Evolutionary conservation across 2,888 invertebrate genomes (phyloP).

Genomic region (Diaperis boleti): DNA sequence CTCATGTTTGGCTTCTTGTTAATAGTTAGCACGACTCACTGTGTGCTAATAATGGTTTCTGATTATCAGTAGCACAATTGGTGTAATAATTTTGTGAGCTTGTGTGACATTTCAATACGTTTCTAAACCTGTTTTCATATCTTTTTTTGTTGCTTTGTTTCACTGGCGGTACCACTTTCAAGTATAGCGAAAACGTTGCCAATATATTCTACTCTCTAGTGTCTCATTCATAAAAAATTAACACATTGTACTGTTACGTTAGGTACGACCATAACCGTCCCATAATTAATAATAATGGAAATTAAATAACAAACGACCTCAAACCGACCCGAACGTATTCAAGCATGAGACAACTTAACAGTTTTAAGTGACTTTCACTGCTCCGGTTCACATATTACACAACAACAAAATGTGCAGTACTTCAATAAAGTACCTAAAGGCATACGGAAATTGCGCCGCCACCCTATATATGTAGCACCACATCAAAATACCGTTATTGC

Average conservation of each 20-base stretch:
- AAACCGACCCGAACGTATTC: slow-evolving; percentile 1
- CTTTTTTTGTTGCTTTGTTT: too few relatives aligned
- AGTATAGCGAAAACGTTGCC: too few relatives aligned
- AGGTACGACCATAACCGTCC: not conserved
- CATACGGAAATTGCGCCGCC: not conserved
- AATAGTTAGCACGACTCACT: too few relatives aligned
- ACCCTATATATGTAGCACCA: slow-evolving; percentile 1
- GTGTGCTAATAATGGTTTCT: too few relatives aligned
- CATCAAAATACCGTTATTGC: slow-evolving; percentile 5
- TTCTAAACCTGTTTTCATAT: too few relatives aligned
- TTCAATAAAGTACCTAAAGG: not conserved
- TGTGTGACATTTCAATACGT: too few relatives aligned
- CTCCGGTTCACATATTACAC: slow-evolving; percentile 25
- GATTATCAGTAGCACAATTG: too few relatives aligned
- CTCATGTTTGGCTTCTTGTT: not conserved
- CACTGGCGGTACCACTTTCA: too few relatives aligned
- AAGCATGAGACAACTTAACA: slow-evolving; percentile 11
- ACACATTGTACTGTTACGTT: too few relatives aligned
- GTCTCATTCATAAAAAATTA: too few relatives aligned
- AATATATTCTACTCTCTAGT: too few relatives aligned
- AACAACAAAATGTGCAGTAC: slow-evolving; percentile 8
- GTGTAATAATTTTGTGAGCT: too few relatives aligned
- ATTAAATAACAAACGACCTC: not conserved
- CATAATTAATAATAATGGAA: not conserved
- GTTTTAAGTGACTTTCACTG: slow-evolving; percentile 31